These are phyloP conservation scores for Halictus quadricinctus DNA, from an alignment of 2,888 invertebrate species.

Conservation along the genomic window DNA sequence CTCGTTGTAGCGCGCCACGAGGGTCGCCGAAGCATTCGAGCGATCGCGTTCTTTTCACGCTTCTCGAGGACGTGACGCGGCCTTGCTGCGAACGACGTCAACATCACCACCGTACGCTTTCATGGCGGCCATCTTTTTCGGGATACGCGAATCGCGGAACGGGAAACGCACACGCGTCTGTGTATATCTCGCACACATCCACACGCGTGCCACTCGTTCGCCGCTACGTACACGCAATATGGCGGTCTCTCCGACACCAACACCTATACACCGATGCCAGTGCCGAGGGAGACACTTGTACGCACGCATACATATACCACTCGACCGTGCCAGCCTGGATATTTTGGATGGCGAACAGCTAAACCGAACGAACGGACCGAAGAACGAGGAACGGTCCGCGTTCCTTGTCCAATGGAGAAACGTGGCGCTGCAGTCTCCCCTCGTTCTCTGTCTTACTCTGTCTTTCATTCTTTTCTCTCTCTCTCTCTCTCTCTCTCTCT, in stretches of 20 bases:
- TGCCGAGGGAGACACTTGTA: slow-evolving; percentile 47
- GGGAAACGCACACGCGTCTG: slow-evolving; percentile 65
- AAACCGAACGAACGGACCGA: slow-evolving; percentile 37
- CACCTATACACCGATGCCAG: background rate
- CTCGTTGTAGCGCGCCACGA: slow-evolving; percentile 51
- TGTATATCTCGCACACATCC: slow-evolving; percentile 27
- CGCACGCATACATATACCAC: slow-evolving; percentile 46
- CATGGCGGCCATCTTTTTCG: slow-evolving; percentile 81
- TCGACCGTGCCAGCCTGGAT: slow-evolving; percentile 58
- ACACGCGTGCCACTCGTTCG: slow-evolving; percentile 22
- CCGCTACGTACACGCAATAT: slow-evolving; percentile 40
- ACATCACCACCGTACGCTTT: slow-evolving; percentile 81
- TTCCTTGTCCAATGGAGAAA: slow-evolving; percentile 49
- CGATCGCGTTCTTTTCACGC: slow-evolving; percentile 71
- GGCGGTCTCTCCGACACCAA: slow-evolving; percentile 10
- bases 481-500: background rate
- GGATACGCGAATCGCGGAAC: slow-evolving; percentile 69
- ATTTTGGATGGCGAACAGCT: slow-evolving; percentile 52
- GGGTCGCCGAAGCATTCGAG: slow-evolving; percentile 65
- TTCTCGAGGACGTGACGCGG: slow-evolving; percentile 75
- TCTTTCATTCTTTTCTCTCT: background rate
- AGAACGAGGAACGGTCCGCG: slow-evolving; percentile 49
- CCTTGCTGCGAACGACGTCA: slow-evolving; percentile 79
- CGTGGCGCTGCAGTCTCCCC: slow-evolving; percentile 61
- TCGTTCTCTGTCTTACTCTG: slow-evolving; percentile 24